phyloP scores from a whole-genome alignment of 2,797 vertebrate genomes.

The Adelosebastes latens region DNA sequence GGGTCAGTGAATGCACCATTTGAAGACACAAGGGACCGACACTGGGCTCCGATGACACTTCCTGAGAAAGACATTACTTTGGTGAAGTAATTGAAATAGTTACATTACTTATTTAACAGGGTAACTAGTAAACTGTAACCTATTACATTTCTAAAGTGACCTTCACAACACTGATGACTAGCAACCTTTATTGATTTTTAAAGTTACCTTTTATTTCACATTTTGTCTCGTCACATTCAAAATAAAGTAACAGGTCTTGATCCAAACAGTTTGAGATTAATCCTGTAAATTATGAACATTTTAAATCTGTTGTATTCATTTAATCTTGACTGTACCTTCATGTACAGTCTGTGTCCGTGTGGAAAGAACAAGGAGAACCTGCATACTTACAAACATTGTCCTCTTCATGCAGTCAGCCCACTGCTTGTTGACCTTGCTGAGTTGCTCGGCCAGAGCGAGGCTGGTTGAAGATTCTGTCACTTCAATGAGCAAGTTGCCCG shows the following conservation, averaged over 20 bases:
- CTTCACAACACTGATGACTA: neutral
- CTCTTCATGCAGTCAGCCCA: slow-evolving; percentile 89
- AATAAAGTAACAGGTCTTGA: neutral
- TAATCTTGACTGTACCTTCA: neutral
- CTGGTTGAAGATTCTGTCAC: slow-evolving; percentile 81
- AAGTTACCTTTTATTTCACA: neutral
- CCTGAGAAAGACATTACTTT: slow-evolving; percentile 48
- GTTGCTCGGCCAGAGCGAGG: slow-evolving; percentile 79
- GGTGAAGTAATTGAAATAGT: neutral
- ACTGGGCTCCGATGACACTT: slow-evolving; percentile 27
- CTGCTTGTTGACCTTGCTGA: slow-evolving; percentile 87
- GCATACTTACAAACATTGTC: slow-evolving; percentile 84
- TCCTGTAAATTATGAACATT: neutral
- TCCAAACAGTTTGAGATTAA: neutral
- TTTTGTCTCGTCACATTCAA: neutral
- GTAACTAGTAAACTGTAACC: neutral
- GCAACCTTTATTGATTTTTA: neutral
- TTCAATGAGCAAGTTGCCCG: slow-evolving; percentile 86
- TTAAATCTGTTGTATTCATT: neutral
- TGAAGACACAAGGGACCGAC: slow-evolving; percentile 13
- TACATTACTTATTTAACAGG: neutral
- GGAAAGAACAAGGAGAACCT: neutral
- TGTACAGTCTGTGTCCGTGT: neutral
- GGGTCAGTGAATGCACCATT: slow-evolving; percentile 49
- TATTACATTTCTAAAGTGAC: too few relatives aligned